phyloP scores from a whole-genome alignment of 2,797 vertebrate species.

The Thaleichthys pacificus region DNA sequence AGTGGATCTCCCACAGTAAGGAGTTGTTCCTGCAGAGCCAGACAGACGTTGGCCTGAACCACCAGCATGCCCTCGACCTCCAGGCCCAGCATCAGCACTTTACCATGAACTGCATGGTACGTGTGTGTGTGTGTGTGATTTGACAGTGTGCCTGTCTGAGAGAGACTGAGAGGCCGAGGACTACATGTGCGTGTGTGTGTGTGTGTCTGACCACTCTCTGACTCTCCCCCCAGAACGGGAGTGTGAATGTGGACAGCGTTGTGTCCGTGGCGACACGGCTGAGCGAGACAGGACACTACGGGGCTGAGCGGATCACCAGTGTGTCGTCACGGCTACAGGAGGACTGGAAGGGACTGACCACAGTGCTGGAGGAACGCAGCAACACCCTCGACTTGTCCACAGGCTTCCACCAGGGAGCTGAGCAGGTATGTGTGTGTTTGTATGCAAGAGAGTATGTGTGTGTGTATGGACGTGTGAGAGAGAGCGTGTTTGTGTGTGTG shows the following conservation, averaged over 20 bases:
- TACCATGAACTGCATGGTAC: constrained; percentile 97
- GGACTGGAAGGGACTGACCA: constrained; percentile 93
- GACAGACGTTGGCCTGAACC: constrained; percentile 91
- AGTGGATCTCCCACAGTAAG: constrained; percentile 98
- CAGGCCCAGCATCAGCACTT: constrained; percentile 98
- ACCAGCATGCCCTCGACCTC: constrained; percentile 91
- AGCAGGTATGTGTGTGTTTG: constrained; percentile 80
- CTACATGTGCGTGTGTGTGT: constrained; percentile 5
- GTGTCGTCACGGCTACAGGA: constrained; percentile 93
- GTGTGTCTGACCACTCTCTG: constrained; percentile 4
- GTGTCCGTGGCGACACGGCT: constrained; percentile 91
- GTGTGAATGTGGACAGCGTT: constrained; percentile 97
- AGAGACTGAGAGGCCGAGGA: background rate
- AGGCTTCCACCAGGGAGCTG: constrained; percentile 93
- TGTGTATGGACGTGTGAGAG: constrained; percentile 3
- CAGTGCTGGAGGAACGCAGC: constrained; percentile 91
- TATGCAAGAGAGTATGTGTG: constrained; percentile 2
- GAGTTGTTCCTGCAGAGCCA: constrained; percentile 93
- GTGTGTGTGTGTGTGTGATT: background rate
- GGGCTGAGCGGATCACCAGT: constrained; percentile 88
- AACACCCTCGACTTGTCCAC: constrained; percentile 94
- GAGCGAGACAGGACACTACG: constrained; percentile 91
- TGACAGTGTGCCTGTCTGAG: background rate
- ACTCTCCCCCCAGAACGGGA: constrained; percentile 83
- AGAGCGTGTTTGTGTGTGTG: constrained; percentile 16